Percentiles rank a stretch among this genome's conserved stretches.
These are phyloP conservation scores for Scaptomyza polygonia DNA, from an alignment of 2,888 invertebrate genomes.

Conservation along the genomic window DNA sequence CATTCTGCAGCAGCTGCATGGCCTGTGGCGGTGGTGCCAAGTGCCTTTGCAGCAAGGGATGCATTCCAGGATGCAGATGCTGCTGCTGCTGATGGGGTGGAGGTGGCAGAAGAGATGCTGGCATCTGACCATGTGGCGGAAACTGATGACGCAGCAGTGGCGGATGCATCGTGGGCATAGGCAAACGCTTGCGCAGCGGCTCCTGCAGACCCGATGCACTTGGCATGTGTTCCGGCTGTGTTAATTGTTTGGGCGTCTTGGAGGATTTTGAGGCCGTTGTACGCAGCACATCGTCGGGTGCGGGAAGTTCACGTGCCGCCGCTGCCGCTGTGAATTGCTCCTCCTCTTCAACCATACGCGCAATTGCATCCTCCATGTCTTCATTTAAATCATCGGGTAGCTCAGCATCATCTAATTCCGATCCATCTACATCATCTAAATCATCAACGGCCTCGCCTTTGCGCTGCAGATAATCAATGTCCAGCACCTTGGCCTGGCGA, in stretches of 20 bases:
- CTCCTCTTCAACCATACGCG: constrained; percentile 88
- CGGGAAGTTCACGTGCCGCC: constrained; percentile 85
- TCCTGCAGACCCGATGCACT: constrained; percentile 83
- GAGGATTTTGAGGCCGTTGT: constrained; percentile 52
- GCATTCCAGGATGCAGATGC: constrained; percentile 52
- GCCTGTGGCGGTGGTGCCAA: constrained; percentile 68
- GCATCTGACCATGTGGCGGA: constrained; percentile 53
- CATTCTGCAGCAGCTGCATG: constrained; percentile 81
- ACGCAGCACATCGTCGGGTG: constrained; percentile 82
- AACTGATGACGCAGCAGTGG: constrained; percentile 82
- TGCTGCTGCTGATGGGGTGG: constrained; percentile 51
- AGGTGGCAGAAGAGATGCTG: constrained; percentile 63
- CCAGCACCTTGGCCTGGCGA: constrained; percentile 83
- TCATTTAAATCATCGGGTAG: constrained; percentile 85
- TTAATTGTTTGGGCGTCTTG: constrained; percentile 42
- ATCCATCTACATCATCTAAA: constrained; percentile 80
- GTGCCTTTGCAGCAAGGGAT: constrained; percentile 79
- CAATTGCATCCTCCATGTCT: constrained; percentile 85
- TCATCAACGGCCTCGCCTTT: constrained; percentile 82
- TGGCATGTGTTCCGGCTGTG: constrained; percentile 47
- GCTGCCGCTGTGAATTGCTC: constrained; percentile 87
- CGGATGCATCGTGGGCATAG: constrained; percentile 83
- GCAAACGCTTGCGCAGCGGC: constrained; percentile 82
- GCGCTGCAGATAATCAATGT: constrained; percentile 83
- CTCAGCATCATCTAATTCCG: constrained; percentile 83